A percentile compares a stretch with the other conserved stretches of the same genome.
Conservation (phyloP, 2,888 invertebrate species). For the Stegana nigrithorax region DNA sequence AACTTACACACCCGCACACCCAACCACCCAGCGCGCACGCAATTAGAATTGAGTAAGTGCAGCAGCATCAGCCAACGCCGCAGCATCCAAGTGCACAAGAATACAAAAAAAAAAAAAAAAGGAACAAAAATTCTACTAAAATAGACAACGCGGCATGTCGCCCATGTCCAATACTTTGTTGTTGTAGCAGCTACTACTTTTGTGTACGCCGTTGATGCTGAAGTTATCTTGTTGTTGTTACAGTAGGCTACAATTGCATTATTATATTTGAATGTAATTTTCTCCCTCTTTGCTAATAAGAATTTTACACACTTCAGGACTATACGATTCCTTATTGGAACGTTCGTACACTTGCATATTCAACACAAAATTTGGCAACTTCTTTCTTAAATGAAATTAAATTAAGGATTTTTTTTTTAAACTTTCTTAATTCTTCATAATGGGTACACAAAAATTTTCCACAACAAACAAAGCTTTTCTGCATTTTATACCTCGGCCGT, state of each 20-base stretch:
- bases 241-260: too few relatives aligned
- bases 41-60: too few relatives aligned
- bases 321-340: too few relatives aligned
- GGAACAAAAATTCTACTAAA: constrained; percentile 14
- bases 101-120: not conserved
- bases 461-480: constrained; percentile 53
- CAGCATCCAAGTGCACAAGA: constrained; percentile 3
- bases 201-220: not conserved
- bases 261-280: too few relatives aligned
- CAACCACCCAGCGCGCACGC: too few relatives aligned
- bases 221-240: not conserved
- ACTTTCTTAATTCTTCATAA: not conserved
- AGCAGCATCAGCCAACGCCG: not conserved
- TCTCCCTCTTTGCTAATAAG: too few relatives aligned
- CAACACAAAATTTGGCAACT: too few relatives aligned
- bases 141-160: not conserved
- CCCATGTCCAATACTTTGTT: not conserved
- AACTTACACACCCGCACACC: not conserved
- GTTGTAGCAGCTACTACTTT: constrained; percentile 29
- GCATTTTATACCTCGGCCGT: not conserved
- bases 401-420: not conserved
- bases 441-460: constrained; percentile 58
- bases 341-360: too few relatives aligned
- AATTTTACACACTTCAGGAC: too few relatives aligned
- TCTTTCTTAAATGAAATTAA: constrained; percentile 32